A percentile compares a stretch with the other conserved stretches of the same genome.
phyloP scores from a whole-genome alignment of 2,888 invertebrate species.

The Acholoe squamosa region DNA sequence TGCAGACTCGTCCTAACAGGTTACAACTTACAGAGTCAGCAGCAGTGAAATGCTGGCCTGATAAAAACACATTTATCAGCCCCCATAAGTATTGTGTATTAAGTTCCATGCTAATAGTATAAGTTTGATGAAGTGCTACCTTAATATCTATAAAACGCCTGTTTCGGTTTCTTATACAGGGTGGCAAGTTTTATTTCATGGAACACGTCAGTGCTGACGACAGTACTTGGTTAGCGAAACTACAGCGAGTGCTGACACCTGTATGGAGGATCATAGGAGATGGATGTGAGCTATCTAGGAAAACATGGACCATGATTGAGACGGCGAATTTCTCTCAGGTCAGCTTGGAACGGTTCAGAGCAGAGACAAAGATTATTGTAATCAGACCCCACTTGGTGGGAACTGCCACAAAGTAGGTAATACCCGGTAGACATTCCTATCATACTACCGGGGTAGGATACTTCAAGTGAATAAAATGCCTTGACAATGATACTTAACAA shows the following conservation, averaged over 20 bases:
- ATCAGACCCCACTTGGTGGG: background rate
- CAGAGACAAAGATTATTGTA: background rate
- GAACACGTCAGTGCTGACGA: conserved; percentile 76
- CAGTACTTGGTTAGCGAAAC: conserved; percentile 67
- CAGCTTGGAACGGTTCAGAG: conserved; percentile 58
- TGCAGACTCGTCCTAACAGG: too few relatives aligned
- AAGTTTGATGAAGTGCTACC: too few relatives aligned
- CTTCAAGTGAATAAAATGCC: too few relatives aligned
- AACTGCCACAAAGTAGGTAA: conserved; percentile 11
- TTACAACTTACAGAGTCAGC: too few relatives aligned
- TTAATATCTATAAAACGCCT: too few relatives aligned
- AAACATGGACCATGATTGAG: conserved; percentile 71
- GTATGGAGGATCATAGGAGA: conserved; percentile 72
- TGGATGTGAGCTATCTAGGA: conserved; percentile 72
- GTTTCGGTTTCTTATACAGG: conserved; percentile 70
- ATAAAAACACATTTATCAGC: too few relatives aligned
- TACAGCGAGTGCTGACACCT: conserved; percentile 72
- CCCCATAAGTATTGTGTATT: too few relatives aligned
- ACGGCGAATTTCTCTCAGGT: conserved; percentile 72
- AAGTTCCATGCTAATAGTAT: too few relatives aligned
- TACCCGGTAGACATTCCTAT: background rate
- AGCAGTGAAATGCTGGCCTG: too few relatives aligned
- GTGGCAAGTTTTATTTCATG: conserved; percentile 75
- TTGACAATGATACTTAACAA: too few relatives aligned
- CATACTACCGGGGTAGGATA: too few relatives aligned